These are phyloP conservation scores for Sarcophaga carnaria DNA, from an alignment of 2,888 invertebrate species.

Conservation along the genomic window DNA sequence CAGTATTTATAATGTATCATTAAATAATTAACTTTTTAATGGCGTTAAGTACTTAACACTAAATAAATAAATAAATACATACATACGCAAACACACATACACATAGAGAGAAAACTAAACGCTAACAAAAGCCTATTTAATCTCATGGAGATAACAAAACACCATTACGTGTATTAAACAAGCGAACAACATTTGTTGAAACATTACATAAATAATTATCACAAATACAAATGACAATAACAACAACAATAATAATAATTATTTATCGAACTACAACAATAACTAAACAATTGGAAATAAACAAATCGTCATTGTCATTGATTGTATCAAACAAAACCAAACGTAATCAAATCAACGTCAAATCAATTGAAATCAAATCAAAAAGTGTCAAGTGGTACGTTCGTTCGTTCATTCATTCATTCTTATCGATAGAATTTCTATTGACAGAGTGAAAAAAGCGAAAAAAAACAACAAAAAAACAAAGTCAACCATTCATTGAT, in stretches of 20 bases:
- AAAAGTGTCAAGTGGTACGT: conserved; percentile 21
- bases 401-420: too few species aligned
- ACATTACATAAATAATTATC: background rate
- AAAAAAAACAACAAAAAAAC: background rate
- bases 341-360: background rate
- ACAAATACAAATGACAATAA: background rate
- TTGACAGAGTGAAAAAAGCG: background rate
- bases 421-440: conserved; percentile 1
- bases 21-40: conserved; percentile 27
- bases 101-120: background rate
- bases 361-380: conserved; percentile 4
- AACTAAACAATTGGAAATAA: background rate
- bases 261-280: background rate
- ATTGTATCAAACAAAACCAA: background rate
- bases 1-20: background rate
- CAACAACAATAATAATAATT: background rate
- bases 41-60: conserved; percentile 19
- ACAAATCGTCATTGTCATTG: background rate
- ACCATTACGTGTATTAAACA: too few species aligned
- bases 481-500: background rate
- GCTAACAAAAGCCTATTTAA: background rate
- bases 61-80: background rate
- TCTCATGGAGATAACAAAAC: background rate
- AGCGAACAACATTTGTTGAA: background rate
- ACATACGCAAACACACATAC: too few species aligned